These are phyloP conservation scores for Catharus minimus DNA, from an alignment of 2,113 vertebrate species.

Conservation along the genomic window DNA sequence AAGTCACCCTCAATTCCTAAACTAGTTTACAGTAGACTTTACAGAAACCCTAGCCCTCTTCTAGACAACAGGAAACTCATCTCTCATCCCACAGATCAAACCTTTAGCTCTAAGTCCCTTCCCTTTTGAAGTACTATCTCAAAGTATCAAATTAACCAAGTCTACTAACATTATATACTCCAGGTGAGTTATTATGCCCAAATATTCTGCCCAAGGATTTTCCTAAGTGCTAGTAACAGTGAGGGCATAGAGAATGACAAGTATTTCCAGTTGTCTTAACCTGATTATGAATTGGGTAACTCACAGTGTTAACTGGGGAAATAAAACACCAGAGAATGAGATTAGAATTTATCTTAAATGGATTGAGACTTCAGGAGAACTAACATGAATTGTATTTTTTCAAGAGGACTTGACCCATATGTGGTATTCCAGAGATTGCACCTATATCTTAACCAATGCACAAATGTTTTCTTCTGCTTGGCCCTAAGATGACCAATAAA, in stretches of 20 bases:
- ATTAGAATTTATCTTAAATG: not conserved
- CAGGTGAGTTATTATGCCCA: not conserved
- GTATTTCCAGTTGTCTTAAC: not conserved
- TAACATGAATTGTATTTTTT: not conserved
- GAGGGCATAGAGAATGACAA: not conserved
- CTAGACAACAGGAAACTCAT: not conserved
- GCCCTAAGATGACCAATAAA: not conserved
- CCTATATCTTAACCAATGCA: not conserved
- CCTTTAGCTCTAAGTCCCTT: not conserved
- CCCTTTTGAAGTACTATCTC: not conserved
- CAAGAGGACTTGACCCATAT: not conserved
- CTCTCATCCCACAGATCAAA: not conserved
- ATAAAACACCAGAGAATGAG: not conserved
- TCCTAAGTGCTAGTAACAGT: not conserved
- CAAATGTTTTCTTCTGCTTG: not conserved
- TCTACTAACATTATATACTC: not conserved
- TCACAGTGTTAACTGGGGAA: not conserved
- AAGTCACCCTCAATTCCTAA: not conserved
- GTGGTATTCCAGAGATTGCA: not conserved
- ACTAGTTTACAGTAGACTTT: not conserved
- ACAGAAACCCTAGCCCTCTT: not conserved
- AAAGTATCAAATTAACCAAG: not conserved
- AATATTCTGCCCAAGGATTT: not conserved
- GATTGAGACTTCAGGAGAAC: not conserved
- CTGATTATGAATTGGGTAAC: not conserved